Conservation (phyloP, 2,888 invertebrate species). For the Onchidella celtica region DNA sequence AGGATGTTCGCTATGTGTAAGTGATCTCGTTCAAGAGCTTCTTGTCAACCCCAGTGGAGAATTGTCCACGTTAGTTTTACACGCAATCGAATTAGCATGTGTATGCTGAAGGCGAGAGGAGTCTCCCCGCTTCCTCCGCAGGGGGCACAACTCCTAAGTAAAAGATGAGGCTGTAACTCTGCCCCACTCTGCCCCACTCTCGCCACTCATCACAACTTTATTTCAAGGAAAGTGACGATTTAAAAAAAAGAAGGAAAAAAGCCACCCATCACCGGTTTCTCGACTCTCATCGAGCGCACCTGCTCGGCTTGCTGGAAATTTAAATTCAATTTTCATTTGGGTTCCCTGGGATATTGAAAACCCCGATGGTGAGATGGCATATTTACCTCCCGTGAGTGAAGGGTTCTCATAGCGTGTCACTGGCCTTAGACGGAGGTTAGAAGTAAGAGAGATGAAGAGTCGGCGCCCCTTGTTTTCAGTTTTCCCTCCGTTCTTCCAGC, state of each 20-base stretch:
- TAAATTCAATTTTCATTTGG: constrained; percentile 34
- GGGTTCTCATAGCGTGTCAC: constrained; percentile 31
- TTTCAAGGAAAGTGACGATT: not conserved
- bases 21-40: not conserved
- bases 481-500: not conserved
- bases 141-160: not conserved
- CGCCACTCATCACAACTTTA: not conserved
- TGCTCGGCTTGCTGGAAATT: constrained; percentile 23
- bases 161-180: not conserved
- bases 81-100: constrained; percentile 21
- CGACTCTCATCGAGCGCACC: not conserved
- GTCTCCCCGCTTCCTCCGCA: not conserved
- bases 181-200: not conserved
- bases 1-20: constrained; percentile 8
- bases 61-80: not conserved
- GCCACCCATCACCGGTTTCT: not conserved
- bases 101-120: not conserved
- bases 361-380: constrained; percentile 7
- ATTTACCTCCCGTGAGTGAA: constrained; percentile 36
- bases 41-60: too few species aligned
- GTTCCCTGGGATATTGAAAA: constrained; percentile 5
- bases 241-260: not conserved
- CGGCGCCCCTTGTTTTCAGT: not conserved
- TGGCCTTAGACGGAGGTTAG: not conserved
- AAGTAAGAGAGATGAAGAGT: constrained; percentile 19